Evolutionary conservation across 2,888 invertebrate species (phyloP), one percentile per base, ranked within the genome.

Genomic region (Eupithecia abbreviata): DNA sequence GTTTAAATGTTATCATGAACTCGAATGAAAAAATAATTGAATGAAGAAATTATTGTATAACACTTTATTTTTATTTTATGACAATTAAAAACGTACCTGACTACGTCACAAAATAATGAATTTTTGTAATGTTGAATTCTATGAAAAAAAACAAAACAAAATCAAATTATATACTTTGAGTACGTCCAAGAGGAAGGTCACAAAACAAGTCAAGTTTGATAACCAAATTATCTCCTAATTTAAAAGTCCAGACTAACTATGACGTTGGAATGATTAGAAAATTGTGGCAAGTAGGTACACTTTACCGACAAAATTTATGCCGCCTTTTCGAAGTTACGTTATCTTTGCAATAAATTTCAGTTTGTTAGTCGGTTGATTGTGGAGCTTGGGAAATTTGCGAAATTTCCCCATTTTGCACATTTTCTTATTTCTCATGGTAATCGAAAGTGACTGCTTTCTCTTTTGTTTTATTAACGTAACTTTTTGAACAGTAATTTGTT

Each of bases 271-370:
- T 75, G 71, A 76, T 74, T 72, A 58, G 76, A 72, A 74, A 72
- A 66, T 78, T 78, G 65, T 72, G 66, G 71, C 55, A 74, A 72
- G 78, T 65, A 74, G 70, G 78, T 89, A 89, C 82, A 84, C 83
- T 84, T 85, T 79, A 79, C 85, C 78, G 79, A 83, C 82, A 81
- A 86, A 91, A 93, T 92, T 91, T 92, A 91, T 90, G 88, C 90
- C 90, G 87, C 90, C 91, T 90, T 88, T 90, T 88, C 89, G 87
- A 89, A 92, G 91, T 92, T 90, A 84, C 84, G 89, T 91, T 93
- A 92, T 93, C 92, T 88, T 87, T 68, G 88, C 86, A 85, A 92
- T 93, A 93, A 93, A 93, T 94, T 92, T 88, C 86, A 90, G 89
- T 92, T 92, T 90, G 82, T 81, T 82, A 76, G 82, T 82, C 85